Base-by-base conservation (phyloP, 1,140 invertebrate species). In the Drosophila kikkawai region DNA sequence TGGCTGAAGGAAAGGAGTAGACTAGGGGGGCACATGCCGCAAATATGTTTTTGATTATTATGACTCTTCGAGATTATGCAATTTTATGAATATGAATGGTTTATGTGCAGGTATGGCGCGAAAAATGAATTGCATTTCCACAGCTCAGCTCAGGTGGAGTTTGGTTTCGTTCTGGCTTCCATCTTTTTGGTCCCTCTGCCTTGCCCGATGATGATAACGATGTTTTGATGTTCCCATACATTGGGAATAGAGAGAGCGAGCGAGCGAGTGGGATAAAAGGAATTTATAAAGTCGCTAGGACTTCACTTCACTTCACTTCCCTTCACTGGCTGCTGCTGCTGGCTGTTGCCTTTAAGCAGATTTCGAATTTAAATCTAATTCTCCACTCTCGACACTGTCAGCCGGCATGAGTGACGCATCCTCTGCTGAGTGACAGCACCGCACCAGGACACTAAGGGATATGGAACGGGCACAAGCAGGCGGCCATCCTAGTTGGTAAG, bases 11-110 rank as follows among this genome's bases (percentile, higher is more conserved):
- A 57, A 79, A 48, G 41, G 60, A 76, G 45, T 75, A 68, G 71
- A 47, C 41, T 51, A 65, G 65, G 64, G 61, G 39, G 57, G 66
- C 69, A 57, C 75, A 83, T 82, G 76, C 82, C 88, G 79, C 87
- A 83, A 91, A 91, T 91, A 91, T 91, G 87, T 83, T 91, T 91
- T 91, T 91, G 87, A 91, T 91, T 91, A 91, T 91, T 88, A 88
- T 83, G 88, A 82, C 87, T 91, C 80, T 91, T 91, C 87, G 77
- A 91, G 87, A 91, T 91, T 91, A 91, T 91, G 88, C 83, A 91
- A 91, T 91, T 91, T 91, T 91, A 87, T 91, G 87, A 91, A 91
- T 91, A 91, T 88, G 77, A 91, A 91, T 91, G 74, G 45, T 61
- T 63, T 71, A 66, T 77, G 80, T 75, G 75, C 57, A 78, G 75